Evolutionary conservation across 2,888 invertebrate species (phyloP).

Genomic region (Microctonus hyperodae): DNA sequence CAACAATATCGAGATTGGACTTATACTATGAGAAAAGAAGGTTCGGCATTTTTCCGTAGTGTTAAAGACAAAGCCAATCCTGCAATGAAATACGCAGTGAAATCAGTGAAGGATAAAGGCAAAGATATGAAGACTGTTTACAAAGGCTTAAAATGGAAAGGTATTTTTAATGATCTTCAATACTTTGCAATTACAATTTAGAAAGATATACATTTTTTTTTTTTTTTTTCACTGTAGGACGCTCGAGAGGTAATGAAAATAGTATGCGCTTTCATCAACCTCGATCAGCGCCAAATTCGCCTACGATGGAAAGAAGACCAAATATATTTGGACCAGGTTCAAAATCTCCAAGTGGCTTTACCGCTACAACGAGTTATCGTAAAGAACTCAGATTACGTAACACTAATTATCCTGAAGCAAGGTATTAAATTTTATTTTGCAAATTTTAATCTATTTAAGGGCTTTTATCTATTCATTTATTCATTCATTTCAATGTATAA

Average conservation of each 20-base stretch:
- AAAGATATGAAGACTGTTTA: conserved; percentile 81
- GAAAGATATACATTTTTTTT: conserved; percentile 8
- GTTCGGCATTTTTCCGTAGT: conserved; percentile 83
- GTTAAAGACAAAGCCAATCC: conserved; percentile 94
- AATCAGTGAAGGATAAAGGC: conserved; percentile 82
- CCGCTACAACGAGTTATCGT: conserved; percentile 58
- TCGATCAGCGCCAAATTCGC: conserved; percentile 73
- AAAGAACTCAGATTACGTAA: conserved; percentile 59
- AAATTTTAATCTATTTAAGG: background rate
- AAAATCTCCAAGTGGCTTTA: conserved; percentile 57
- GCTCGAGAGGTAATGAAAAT: conserved; percentile 54
- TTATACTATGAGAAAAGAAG: conserved; percentile 79
- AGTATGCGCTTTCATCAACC: conserved; percentile 62
- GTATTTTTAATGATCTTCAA: conserved; percentile 39
- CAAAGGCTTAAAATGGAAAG: conserved; percentile 76
- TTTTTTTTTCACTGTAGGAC: conserved; percentile 44
- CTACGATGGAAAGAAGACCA: conserved; percentile 67
- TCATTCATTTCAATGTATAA: background rate
- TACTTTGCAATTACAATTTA: too few relatives aligned
- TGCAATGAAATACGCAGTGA: conserved; percentile 91
- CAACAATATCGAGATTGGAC: conserved; percentile 84
- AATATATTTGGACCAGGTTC: conserved; percentile 60
- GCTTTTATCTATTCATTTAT: conserved; percentile 13
- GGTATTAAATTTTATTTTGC: conserved; percentile 43
- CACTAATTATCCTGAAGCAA: conserved; percentile 55